Evolutionary conservation across 2,888 invertebrate genomes (phyloP), one percentile per base, ranked within the genome.

Genomic region (Chymomyza fuscimana): DNA sequence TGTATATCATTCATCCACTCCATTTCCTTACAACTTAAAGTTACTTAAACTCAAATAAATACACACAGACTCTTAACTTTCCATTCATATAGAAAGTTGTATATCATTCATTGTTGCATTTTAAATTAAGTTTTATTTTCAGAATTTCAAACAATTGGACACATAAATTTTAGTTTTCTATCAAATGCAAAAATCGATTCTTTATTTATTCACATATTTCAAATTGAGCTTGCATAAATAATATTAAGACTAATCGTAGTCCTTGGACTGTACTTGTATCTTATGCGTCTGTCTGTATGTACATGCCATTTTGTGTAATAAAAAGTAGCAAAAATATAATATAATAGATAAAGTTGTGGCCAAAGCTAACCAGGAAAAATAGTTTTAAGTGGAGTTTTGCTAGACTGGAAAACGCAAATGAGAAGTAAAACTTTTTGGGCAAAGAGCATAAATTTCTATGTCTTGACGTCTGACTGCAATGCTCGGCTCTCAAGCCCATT

Each of bases 391-490:
- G 73, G 12, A 46, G 40, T 66, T 66, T 72, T 63, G 63, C 40
- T 12, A 19, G 40, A 65, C 58, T 61, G 36, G 59, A 50, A 68
- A 69, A 67, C 56, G 62, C 25, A 15, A 63, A 69, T 54, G 66
- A 69, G 74, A 76, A 72, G 63, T 79, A 68, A 82, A 87, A 86
- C 72, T 84, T 83, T 85, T 78, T 82, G 81, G 81, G 86, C 32
- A 79, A 86, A 83, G 79, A 87, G 86, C 80, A 87, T 86, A 86
- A 80, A 86, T 87, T 87, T 87, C 77, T 75, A 80, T 62, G 78
- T 72, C 78, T 46, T 65, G 76, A 72, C 73, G 70, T 78, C 67
- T 63, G 74, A 74, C 63, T 46, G 40, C 40, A 46, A 32, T 32
- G 9, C 32, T 32, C 9, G 0, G 40, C 12, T 46, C 54, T 59